phyloP scores from a whole-genome alignment of 2,888 invertebrate species.

The Cosmopolites sordidus region DNA sequence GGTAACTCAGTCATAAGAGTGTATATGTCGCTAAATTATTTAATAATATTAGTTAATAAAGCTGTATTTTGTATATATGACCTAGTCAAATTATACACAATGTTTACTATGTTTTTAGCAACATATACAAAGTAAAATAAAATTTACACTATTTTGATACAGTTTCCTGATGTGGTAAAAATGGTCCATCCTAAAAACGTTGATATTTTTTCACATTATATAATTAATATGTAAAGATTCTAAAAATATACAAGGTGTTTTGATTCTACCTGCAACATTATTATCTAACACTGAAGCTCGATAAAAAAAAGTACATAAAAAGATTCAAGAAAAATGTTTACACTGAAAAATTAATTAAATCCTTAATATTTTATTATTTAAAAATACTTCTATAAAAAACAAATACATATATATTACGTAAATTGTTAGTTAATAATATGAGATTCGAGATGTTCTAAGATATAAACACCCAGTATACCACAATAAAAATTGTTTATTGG shows the following conservation, averaged over 20 bases:
- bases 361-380: no score
- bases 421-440: conserved; percentile 1
- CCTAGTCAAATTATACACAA: background rate
- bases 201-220: conserved; percentile 9
- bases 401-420: no score
- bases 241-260: conserved; percentile 24
- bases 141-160: conserved; percentile 6
- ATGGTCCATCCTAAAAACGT: conserved; percentile 19
- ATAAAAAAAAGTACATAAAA: background rate
- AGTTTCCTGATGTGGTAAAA: conserved; percentile 18
- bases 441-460: background rate
- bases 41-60: background rate
- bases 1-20: background rate
- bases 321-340: no score
- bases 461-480: background rate
- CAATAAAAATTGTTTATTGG: no score
- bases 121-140: background rate
- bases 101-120: background rate
- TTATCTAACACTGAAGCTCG: background rate
- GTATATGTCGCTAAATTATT: conserved; percentile 1
- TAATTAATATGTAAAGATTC: conserved; percentile 14
- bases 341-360: no score
- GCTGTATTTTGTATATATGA: no score
- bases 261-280: conserved; percentile 6
- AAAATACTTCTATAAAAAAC: no score